Evolutionary conservation across 1,140 invertebrate species (phyloP).

Genomic region (Diachasma alloeum): DNA sequence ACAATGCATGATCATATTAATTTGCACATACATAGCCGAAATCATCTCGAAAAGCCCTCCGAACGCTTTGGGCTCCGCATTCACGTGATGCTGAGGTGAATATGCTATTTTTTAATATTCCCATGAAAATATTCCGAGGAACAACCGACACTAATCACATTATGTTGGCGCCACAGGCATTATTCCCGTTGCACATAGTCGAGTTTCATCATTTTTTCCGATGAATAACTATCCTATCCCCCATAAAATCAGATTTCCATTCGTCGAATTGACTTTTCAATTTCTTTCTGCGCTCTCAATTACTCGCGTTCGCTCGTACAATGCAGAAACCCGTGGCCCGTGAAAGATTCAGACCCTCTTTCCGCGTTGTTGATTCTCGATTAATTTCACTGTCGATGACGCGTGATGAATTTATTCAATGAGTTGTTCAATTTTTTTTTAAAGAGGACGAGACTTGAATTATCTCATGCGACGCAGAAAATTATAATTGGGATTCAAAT

Average conservation of each 20-base stretch:
- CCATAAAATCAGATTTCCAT: conserved; percentile 38
- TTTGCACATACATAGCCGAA: conserved; percentile 30
- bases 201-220: conserved; percentile 23
- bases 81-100: neutral
- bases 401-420: conserved; percentile 50
- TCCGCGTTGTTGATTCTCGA: conserved; percentile 47
- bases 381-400: conserved; percentile 52
- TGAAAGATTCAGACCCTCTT: conserved; percentile 17
- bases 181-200: conserved; percentile 15
- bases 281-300: conserved; percentile 49
- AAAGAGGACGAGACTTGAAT: conserved; percentile 39
- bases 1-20: conserved; percentile 36
- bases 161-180: too few species aligned
- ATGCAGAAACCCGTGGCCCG: neutral
- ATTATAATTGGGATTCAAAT: neutral
- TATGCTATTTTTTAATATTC: neutral
- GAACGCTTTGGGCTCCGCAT: too few species aligned
- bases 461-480: conserved; percentile 13
- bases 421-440: conserved; percentile 44
- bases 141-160: neutral
- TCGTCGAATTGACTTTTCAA: conserved; percentile 43
- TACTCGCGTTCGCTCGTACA: conserved; percentile 38
- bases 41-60: conserved; percentile 9
- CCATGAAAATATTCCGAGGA: neutral
- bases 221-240: conserved; percentile 36